Evolutionary conservation across 2,888 invertebrate species (phyloP).

Genomic region (Tribolium freemani): DNA sequence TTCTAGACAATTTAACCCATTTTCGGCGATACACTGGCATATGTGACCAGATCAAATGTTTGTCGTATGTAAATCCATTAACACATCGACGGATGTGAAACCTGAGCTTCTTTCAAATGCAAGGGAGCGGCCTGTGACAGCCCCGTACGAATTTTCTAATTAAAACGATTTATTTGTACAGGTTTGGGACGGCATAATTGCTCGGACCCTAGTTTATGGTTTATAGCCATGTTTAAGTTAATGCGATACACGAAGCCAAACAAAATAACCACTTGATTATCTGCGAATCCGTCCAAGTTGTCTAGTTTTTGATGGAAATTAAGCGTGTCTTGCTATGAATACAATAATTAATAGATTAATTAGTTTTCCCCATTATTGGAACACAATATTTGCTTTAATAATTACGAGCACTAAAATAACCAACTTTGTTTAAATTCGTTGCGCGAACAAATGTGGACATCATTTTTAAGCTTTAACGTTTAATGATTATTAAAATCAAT

Average conservation of each 20-base stretch:
- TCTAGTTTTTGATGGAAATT: background rate
- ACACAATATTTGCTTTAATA: conserved; percentile 22
- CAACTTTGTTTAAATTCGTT: conserved; percentile 25
- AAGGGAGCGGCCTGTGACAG: background rate
- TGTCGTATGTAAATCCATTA: conserved; percentile 62
- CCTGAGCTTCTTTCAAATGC: conserved; percentile 22
- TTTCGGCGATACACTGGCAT: conserved; percentile 30
- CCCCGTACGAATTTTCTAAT: conserved; percentile 26
- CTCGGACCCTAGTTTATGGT: conserved; percentile 19
- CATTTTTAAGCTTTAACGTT: conserved; percentile 23
- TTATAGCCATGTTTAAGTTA: conserved; percentile 27
- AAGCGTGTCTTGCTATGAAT: background rate
- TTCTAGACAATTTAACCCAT: conserved; percentile 26
- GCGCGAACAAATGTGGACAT: background rate
- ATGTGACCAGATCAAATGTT: conserved; percentile 44
- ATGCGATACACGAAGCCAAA: conserved; percentile 36
- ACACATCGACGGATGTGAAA: conserved; percentile 60
- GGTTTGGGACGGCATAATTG: conserved; percentile 15
- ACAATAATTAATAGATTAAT: conserved; percentile 25
- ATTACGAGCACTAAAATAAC: conserved; percentile 22
- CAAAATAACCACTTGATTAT: conserved; percentile 36
- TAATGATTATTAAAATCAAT: conserved; percentile 27
- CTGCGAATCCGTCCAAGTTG: conserved; percentile 34
- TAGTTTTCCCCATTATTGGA: background rate
- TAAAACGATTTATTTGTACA: conserved; percentile 49